Base-by-base conservation (phyloP, 2,888 invertebrate genomes). In the Drosophila merina region DNA sequence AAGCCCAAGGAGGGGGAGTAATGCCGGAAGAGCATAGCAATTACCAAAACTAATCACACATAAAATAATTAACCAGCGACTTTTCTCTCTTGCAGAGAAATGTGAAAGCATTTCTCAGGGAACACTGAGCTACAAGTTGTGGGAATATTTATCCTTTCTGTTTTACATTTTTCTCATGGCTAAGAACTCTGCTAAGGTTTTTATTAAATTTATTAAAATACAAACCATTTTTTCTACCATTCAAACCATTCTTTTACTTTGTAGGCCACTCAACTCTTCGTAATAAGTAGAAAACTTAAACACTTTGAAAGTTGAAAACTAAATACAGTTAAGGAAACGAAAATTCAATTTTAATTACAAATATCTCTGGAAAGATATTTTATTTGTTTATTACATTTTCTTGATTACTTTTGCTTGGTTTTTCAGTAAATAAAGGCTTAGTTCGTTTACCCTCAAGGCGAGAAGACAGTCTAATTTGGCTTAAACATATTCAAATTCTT, bases 21-120 rank as follows among this genome's bases (percentile, higher is more conserved):
- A 38, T 51, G 2, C 25, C 14, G n/a, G 5, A 5, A 14, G 45
- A 36, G 49, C 51, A 45, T 26, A 5, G 64, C 45, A 64, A 63
- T 64, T 57, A 57, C 67, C 30, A 49, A 66, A 66, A 56, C 67
- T 67, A 64, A 63, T 67, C 67, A 55, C 49, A 56, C 48, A 66
- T 66, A 30, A 49, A n/a, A 56, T 67, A 67, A 66, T 66, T 67
- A 67, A 14, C 33, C 14, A 56, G 36, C 36, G 8, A 56, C 56
- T 67, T 48, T 56, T 56, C 44, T 57, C 38, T 51, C 26, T 42
- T 5, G 10, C 9, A 36, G 55, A 20, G 33, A 63, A 64, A 20
- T 26, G 36, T 14, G 14, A 14, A 14, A 14, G 14, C 4, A n/a
- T 9, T n/a, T 14, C 9, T n/a, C 26, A 0, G 31, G 0, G 5